phyloP scores from a whole-genome alignment of 2,888 invertebrate species.

The Callyntrura sp. region DNA sequence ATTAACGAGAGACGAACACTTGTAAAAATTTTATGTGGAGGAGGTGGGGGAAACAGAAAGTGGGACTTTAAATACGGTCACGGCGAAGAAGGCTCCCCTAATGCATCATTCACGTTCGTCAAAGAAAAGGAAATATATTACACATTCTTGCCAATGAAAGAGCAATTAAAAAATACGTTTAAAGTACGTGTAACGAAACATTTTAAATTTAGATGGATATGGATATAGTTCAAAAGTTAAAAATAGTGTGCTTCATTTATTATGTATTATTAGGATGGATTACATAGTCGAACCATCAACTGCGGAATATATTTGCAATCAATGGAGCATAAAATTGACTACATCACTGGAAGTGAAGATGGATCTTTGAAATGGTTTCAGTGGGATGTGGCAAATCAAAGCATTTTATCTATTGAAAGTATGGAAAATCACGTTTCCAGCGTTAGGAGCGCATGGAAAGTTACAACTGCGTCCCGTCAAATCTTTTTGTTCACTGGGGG shows the following conservation, averaged over 20 bases:
- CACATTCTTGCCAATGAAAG: slow-evolving; percentile 64
- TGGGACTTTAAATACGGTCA: slow-evolving; percentile 77
- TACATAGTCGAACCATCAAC: slow-evolving; percentile 78
- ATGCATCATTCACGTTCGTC: slow-evolving; percentile 71
- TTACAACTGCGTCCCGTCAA: slow-evolving; percentile 32
- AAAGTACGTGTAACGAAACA: slow-evolving; percentile 48
- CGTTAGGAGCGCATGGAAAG: slow-evolving; percentile 58
- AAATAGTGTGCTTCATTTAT: not conserved
- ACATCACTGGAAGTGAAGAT: slow-evolving; percentile 79
- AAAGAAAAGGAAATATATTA: slow-evolving; percentile 75
- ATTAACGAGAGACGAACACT: slow-evolving; percentile 72
- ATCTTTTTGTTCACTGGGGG: slow-evolving; percentile 75
- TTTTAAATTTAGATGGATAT: not conserved
- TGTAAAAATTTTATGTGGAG: slow-evolving; percentile 70
- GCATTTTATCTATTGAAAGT: slow-evolving; percentile 52
- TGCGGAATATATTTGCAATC: slow-evolving; percentile 63
- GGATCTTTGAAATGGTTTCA: slow-evolving; percentile 75
- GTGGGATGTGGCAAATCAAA: slow-evolving; percentile 56
- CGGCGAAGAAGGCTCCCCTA: slow-evolving; percentile 36
- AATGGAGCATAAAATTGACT: slow-evolving; percentile 1
- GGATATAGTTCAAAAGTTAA: not conserved
- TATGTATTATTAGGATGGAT: slow-evolving; percentile 68
- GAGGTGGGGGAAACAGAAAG: slow-evolving; percentile 78
- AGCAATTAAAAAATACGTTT: slow-evolving; percentile 41
- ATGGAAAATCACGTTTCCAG: slow-evolving; percentile 79